These are phyloP conservation scores for Acromyrmex charruanus DNA, from an alignment of 1,140 invertebrate species.

Conservation along the genomic window DNA sequence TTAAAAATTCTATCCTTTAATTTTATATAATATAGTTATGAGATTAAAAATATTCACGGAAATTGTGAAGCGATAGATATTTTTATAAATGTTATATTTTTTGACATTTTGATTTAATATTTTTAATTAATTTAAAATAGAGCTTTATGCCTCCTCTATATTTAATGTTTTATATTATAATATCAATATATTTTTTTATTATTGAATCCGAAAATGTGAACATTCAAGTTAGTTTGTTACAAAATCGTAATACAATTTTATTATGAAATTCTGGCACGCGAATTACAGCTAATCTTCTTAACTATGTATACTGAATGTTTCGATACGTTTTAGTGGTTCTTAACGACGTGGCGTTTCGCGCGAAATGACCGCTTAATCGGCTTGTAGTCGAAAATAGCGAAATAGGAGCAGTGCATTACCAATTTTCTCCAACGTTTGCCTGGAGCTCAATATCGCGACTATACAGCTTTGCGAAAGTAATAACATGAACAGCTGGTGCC, in stretches of 20 bases:
- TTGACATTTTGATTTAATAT: conserved; percentile 9
- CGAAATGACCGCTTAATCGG: conserved; percentile 31
- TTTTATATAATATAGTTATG: background rate
- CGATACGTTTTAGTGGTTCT: conserved; percentile 3
- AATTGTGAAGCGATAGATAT: background rate
- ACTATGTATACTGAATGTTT: background rate
- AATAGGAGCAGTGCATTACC: conserved; percentile 26
- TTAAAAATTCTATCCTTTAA: background rate
- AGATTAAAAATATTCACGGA: background rate
- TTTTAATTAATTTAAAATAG: background rate
- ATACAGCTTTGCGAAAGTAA: conserved; percentile 18
- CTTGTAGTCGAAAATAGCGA: conserved; percentile 50
- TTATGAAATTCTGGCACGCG: background rate
- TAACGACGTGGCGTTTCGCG: background rate
- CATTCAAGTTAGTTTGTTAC: background rate
- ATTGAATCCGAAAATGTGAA: background rate
- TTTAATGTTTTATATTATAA: conserved; percentile 1
- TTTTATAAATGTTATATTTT: background rate
- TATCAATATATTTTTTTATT: background rate
- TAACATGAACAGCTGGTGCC: conserved; percentile 47
- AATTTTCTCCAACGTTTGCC: conserved; percentile 56
- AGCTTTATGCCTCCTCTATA: too few species aligned
- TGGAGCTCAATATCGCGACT: conserved; percentile 31
- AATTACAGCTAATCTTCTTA: conserved; percentile 1
- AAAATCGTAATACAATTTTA: background rate